These are phyloP conservation scores for Mobula birostris DNA, from an alignment of 2,113 vertebrate genomes.

Conservation along the genomic window DNA sequence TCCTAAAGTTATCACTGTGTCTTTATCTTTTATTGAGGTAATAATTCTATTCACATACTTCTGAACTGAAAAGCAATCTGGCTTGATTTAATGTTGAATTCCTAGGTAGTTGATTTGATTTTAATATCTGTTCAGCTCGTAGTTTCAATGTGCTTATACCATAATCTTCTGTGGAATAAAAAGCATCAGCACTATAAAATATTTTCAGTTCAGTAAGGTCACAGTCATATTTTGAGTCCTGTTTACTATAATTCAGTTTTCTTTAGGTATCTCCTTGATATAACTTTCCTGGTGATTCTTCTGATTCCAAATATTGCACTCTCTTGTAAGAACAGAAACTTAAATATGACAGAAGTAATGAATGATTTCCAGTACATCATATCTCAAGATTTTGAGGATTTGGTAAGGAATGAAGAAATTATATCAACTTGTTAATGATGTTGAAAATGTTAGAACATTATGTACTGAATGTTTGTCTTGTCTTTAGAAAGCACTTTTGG, in stretches of 20 bases:
- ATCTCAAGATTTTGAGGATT: background rate
- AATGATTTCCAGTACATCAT: conserved; percentile 8
- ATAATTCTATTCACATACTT: background rate
- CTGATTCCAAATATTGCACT: background rate
- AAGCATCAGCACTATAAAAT: background rate
- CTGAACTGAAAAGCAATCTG: background rate
- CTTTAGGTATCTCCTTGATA: conserved; percentile 30
- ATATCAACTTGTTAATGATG: background rate
- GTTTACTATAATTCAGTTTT: conserved; percentile 33
- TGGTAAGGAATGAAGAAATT: conserved; percentile 26
- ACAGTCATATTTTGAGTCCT: conserved; percentile 11
- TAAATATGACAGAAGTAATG: conserved; percentile 30
- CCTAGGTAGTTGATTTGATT: background rate
- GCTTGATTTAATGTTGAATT: background rate
- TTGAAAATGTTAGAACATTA: background rate
- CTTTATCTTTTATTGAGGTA: background rate
- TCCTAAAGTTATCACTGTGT: background rate
- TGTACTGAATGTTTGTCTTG: background rate
- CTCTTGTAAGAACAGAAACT: conserved; percentile 23
- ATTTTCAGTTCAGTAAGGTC: background rate
- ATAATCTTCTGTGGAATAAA: background rate
- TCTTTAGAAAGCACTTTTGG: background rate
- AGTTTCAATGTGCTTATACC: background rate
- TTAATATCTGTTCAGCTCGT: background rate
- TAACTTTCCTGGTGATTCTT: conserved; percentile 15